These are phyloP conservation scores for Blastobasis adustella DNA, from an alignment of 2,888 invertebrate species.

Conservation along the genomic window DNA sequence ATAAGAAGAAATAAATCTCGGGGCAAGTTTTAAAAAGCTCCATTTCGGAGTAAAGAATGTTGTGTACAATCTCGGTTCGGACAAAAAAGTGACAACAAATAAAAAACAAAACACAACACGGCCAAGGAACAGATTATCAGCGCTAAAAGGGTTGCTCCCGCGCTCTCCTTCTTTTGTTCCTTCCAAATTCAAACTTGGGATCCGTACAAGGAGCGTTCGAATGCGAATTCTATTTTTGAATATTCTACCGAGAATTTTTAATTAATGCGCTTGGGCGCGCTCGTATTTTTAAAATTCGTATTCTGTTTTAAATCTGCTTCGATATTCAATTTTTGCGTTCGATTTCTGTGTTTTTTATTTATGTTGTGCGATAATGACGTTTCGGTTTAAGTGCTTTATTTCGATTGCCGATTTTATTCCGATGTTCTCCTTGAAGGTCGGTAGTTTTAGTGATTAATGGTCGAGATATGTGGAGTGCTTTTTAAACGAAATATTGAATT, in stretches of 20 bases:
- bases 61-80: conserved; percentile 72
- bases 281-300: conserved; percentile 72
- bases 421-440: conserved; percentile 71
- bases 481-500: conserved; percentile 74
- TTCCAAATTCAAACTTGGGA: conserved; percentile 72
- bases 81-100: conserved; percentile 74
- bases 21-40: conserved; percentile 66
- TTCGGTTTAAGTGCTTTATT: conserved; percentile 75
- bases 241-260: conserved; percentile 76
- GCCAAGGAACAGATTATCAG: conserved; percentile 73
- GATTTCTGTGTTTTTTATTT: conserved; percentile 68
- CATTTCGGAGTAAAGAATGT: conserved; percentile 75
- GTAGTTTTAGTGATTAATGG: conserved; percentile 74
- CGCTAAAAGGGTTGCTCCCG: conserved; percentile 76
- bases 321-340: conserved; percentile 74
- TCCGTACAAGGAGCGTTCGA: conserved; percentile 73
- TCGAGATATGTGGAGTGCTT: conserved; percentile 70
- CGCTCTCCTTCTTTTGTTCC: conserved; percentile 70
- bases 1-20: conserved; percentile 67
- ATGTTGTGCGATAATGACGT: conserved; percentile 75
- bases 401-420: conserved; percentile 74
- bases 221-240: conserved; percentile 75
- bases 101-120: conserved; percentile 65
- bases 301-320: conserved; percentile 72
- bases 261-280: conserved; percentile 70